A percentile compares a stretch with the other conserved stretches of the same genome.
phyloP scores from a whole-genome alignment of 2,113 vertebrate species.

The Gorsachius goisagi region DNA sequence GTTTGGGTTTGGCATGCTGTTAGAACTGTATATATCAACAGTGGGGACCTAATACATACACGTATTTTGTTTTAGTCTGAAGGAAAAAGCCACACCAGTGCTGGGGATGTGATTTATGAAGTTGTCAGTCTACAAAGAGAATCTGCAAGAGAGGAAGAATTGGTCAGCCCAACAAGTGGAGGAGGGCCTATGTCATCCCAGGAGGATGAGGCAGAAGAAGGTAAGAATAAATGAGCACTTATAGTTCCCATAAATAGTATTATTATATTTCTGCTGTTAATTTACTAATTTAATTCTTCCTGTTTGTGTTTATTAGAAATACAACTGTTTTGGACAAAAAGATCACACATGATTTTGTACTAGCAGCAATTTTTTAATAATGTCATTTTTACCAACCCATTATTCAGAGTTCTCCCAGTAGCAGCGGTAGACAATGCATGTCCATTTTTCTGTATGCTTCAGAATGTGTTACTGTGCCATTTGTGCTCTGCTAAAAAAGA shows the following conservation, averaged over 20 bases:
- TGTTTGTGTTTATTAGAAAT: not conserved
- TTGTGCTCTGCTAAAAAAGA: not conserved
- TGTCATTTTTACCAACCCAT: not conserved
- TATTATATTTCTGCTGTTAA: not conserved
- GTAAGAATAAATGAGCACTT: constrained; percentile 66
- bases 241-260: not conserved
- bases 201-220: constrained; percentile 93
- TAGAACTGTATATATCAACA: not conserved
- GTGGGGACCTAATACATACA: not conserved
- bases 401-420: not conserved
- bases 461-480: not conserved
- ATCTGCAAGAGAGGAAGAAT: constrained; percentile 80
- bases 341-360: not conserved
- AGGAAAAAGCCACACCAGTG: constrained; percentile 75
- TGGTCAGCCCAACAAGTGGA: constrained; percentile 73
- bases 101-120: constrained; percentile 90
- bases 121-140: constrained; percentile 91
- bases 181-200: constrained; percentile 76
- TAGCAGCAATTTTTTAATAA: not conserved
- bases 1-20: not conserved
- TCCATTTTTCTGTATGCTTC: not conserved
- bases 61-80: constrained; percentile 73
- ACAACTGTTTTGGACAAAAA: not conserved
- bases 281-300: not conserved
- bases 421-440: not conserved